Percentiles rank a stretch among this genome's conserved stretches.
Evolutionary conservation across 2,797 vertebrate genomes (phyloP).

Genomic region (Acipenser ruthenus): DNA sequence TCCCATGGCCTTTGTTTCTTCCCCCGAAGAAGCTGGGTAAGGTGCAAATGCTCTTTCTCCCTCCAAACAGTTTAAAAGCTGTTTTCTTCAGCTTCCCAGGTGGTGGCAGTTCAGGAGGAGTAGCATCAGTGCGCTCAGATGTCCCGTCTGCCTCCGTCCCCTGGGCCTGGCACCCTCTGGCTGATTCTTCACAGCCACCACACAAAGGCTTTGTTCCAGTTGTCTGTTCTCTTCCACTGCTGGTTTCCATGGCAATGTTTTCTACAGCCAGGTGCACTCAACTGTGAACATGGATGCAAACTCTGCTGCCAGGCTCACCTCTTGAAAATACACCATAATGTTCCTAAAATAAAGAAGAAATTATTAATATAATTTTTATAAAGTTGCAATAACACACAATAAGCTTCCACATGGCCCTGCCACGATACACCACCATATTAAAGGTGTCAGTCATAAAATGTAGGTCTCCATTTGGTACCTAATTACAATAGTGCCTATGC

Average conservation of each 20-base stretch:
- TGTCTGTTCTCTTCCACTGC: constrained; percentile 39
- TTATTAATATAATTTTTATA: too few relatives aligned
- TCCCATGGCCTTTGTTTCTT: constrained; percentile 68
- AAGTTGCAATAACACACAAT: too few relatives aligned
- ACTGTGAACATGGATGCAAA: constrained; percentile 27
- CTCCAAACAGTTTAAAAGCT: constrained; percentile 85
- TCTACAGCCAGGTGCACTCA: constrained; percentile 28
- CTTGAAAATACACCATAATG: not conserved
- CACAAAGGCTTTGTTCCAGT: constrained; percentile 35
- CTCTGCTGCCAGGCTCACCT: constrained; percentile 9
- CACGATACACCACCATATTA: too few relatives aligned
- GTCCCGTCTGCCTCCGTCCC: constrained; percentile 41
- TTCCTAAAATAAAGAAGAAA: too few relatives aligned
- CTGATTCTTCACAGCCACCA: constrained; percentile 26
- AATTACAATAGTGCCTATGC: too few relatives aligned
- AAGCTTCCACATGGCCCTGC: too few relatives aligned
- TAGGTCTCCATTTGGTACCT: too few relatives aligned
- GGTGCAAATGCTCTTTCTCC: constrained; percentile 85
- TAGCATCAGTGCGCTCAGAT: constrained; percentile 30
- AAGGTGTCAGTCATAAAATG: too few relatives aligned
- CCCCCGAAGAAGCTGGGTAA: constrained; percentile 87
- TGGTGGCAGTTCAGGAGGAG: constrained; percentile 51
- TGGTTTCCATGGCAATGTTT: constrained; percentile 61
- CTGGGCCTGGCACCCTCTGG: constrained; percentile 25
- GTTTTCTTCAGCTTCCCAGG: constrained; percentile 80